Evolutionary conservation across 2,113 vertebrate genomes (phyloP).

Genomic region (Nestor notabilis): DNA sequence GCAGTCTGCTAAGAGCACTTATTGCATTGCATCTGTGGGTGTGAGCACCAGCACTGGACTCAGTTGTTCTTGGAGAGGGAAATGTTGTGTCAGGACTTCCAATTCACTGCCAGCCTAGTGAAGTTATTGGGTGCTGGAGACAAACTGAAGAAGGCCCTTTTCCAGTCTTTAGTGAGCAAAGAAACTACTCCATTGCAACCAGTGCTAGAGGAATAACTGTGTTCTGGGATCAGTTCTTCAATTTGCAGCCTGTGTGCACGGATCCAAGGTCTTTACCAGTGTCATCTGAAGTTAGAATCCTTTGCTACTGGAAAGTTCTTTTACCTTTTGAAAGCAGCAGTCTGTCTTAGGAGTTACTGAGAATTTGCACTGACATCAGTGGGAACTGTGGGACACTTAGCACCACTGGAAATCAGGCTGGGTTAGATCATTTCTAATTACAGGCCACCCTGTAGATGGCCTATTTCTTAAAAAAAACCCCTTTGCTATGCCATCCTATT

Average conservation of each 20-base stretch:
- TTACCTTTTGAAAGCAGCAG: not conserved
- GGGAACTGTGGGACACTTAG: not conserved
- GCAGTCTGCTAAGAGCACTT: not conserved
- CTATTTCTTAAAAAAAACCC: not conserved
- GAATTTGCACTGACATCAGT: not conserved
- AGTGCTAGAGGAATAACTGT: not conserved
- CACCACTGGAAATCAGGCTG: not conserved
- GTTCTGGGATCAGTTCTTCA: not conserved
- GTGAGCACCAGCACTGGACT: not conserved
- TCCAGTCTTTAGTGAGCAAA: not conserved
- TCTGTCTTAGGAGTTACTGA: not conserved
- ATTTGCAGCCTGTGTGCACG: not conserved
- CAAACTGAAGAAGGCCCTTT: not conserved
- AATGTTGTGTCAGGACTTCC: not conserved
- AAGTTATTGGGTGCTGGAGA: not conserved
- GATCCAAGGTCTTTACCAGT: not conserved
- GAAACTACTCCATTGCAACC: accelerated
- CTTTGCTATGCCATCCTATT: not conserved
- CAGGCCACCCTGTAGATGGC: not conserved
- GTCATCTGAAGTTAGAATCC: not conserved
- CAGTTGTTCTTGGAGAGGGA: not conserved
- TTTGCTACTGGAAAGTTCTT: not conserved
- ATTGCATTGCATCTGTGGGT: not conserved
- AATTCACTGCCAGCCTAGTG: not conserved
- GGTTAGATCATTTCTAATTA: not conserved